phyloP scores from a whole-genome alignment of 2,888 invertebrate species.

The Andricus quercusramuli region DNA sequence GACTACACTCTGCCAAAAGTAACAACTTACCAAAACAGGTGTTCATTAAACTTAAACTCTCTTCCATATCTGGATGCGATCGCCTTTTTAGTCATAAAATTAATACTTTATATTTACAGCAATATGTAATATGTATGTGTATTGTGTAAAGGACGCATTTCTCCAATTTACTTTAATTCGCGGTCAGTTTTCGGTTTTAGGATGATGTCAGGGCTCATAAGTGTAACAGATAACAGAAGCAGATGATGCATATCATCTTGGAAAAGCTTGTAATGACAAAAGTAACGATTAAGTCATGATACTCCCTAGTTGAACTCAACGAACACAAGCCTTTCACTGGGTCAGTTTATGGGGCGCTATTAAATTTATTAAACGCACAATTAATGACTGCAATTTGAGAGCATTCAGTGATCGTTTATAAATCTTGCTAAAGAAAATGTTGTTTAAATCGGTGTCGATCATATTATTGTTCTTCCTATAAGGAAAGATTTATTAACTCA shows the following conservation, averaged over 20 bases:
- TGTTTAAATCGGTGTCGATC: slow-evolving; percentile 1
- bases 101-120: background rate
- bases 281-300: slow-evolving; percentile 22
- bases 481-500: slow-evolving; percentile 17
- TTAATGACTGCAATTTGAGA: slow-evolving; percentile 18
- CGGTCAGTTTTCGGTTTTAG: background rate
- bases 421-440: background rate
- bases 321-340: slow-evolving; percentile 30
- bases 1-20: background rate
- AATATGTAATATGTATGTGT: background rate
- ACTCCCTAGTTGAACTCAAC: background rate
- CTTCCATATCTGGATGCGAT: slow-evolving; percentile 20
- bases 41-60: slow-evolving; percentile 5
- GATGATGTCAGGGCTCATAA: slow-evolving; percentile 20
- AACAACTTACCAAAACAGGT: background rate
- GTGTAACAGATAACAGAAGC: background rate
- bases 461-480: background rate
- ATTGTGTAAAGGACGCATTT: slow-evolving; percentile 14
- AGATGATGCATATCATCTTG: slow-evolving; percentile 34
- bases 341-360: slow-evolving; percentile 25
- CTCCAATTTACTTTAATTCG: slow-evolving; percentile 31
- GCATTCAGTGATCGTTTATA: background rate
- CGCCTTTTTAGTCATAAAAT: background rate
- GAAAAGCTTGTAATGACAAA: background rate
- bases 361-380: slow-evolving; percentile 22